These are phyloP conservation scores for Crenichthys baileyi DNA, from an alignment of 2,797 vertebrate genomes.

Conservation along the genomic window DNA sequence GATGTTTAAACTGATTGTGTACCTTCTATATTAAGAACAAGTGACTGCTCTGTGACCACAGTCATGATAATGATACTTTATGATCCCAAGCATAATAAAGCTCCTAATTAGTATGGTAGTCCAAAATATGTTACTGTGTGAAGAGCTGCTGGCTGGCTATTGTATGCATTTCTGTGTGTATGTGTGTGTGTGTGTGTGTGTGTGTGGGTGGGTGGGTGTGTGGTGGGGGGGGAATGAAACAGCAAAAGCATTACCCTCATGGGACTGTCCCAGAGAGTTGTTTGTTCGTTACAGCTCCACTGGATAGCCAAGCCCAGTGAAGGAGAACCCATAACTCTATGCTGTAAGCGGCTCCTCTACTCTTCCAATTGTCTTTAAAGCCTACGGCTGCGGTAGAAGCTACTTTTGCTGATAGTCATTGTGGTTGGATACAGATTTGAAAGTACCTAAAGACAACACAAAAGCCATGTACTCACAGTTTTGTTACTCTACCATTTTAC, in stretches of 20 bases:
- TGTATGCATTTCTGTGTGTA: slow-evolving; percentile 35
- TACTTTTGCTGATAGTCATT: slow-evolving; percentile 78
- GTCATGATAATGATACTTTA: slow-evolving; percentile 15
- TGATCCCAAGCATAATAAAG: slow-evolving; percentile 33
- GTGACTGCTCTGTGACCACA: not conserved
- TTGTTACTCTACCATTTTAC: slow-evolving; percentile 41
- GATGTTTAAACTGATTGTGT: not conserved
- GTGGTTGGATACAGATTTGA: slow-evolving; percentile 79
- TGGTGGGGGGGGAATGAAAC: slow-evolving; percentile 37
- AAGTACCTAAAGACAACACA: slow-evolving; percentile 75
- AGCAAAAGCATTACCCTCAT: slow-evolving; percentile 55
- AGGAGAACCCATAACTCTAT: slow-evolving; percentile 85
- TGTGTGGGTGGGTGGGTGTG: slow-evolving; percentile 13
- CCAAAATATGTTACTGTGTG: slow-evolving; percentile 41
- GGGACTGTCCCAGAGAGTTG: slow-evolving; percentile 71
- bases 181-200: not conserved
- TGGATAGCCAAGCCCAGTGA: slow-evolving; percentile 73
- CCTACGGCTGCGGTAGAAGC: slow-evolving; percentile 71
- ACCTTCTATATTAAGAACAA: not conserved
- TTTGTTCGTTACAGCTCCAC: slow-evolving; percentile 70
- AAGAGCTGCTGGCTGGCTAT: slow-evolving; percentile 61
- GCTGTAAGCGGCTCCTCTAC: slow-evolving; percentile 76
- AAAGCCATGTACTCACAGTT: slow-evolving; percentile 51
- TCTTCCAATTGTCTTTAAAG: slow-evolving; percentile 84
- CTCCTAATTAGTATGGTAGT: slow-evolving; percentile 21